phyloP scores from a whole-genome alignment of 2,888 invertebrate species.

The Parelbella ahira region DNA sequence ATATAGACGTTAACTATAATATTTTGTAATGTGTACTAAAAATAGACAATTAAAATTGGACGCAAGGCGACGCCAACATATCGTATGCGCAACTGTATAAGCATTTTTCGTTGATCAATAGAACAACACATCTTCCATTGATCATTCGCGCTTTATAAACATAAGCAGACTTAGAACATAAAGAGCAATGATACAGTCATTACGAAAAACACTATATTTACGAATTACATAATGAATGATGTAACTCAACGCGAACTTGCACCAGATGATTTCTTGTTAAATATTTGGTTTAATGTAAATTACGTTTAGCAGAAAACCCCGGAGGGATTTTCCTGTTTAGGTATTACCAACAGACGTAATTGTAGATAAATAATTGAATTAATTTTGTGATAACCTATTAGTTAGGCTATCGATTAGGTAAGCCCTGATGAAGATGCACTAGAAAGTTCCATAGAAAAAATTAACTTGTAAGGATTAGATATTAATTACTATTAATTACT shows the following conservation, averaged over 20 bases:
- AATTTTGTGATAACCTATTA: too few species aligned
- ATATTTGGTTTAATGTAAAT: not conserved
- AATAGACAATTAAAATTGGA: slow-evolving; percentile 22
- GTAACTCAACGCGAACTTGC: slow-evolving; percentile 63
- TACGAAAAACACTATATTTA: slow-evolving; percentile 29
- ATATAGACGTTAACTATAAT: slow-evolving; percentile 45
- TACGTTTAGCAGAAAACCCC: too few species aligned
- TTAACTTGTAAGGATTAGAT: too few species aligned
- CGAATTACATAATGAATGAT: slow-evolving; percentile 51
- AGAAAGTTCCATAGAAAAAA: too few species aligned
- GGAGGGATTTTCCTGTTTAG: too few species aligned
- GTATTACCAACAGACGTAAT: not conserved
- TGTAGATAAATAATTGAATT: too few species aligned
- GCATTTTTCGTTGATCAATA: too few species aligned
- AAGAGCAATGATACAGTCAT: slow-evolving; percentile 48
- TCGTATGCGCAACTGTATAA: slow-evolving; percentile 36
- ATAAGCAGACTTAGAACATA: slow-evolving; percentile 32
- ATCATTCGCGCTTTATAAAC: slow-evolving; percentile 37
- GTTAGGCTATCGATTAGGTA: too few species aligned
- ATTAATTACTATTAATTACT: too few species aligned
- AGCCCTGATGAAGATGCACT: too few species aligned
- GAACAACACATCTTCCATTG: slow-evolving; percentile 56
- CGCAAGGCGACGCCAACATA: slow-evolving; percentile 43
- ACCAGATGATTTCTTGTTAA: too few species aligned
- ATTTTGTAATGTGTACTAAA: slow-evolving; percentile 19